A percentile compares a stretch with the other conserved stretches of the same genome.
Evolutionary conservation across 1,140 invertebrate genomes (phyloP).

Genomic region (Lithobius niger): DNA sequence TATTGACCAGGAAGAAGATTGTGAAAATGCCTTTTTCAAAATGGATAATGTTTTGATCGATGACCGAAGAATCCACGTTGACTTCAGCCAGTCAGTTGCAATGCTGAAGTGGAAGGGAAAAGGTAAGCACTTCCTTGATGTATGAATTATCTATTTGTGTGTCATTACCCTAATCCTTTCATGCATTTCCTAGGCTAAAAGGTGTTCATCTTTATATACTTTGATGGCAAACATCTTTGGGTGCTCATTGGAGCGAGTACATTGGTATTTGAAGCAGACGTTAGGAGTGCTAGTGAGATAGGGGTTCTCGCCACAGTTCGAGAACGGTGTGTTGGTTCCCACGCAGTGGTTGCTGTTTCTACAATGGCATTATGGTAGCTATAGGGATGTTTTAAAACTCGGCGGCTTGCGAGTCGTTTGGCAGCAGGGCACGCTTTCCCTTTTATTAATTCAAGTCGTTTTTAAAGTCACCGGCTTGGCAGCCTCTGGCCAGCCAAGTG

Average conservation of each 20-base stretch:
- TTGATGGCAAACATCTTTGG: not conserved
- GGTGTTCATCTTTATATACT: not conserved
- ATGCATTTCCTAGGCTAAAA: not conserved
- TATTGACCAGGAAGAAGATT: slow-evolving; percentile 62
- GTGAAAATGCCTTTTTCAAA: slow-evolving; percentile 98
- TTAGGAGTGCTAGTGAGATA: no score
- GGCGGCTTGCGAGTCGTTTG: no score
- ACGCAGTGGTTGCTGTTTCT: no score
- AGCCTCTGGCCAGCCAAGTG: no score
- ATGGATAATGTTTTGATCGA: slow-evolving; percentile 99
- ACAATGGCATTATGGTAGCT: no score
- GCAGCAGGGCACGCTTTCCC: no score
- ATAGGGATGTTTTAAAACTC: no score
- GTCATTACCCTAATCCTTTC: not conserved
- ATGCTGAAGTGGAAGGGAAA: slow-evolving; percentile 45
- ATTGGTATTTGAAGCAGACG: not conserved
- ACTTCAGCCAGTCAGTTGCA: slow-evolving; percentile 97
- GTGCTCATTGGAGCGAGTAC: not conserved
- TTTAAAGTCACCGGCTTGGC: no score
- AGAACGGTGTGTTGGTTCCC: no score
- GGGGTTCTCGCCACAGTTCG: no score
- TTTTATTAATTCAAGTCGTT: no score
- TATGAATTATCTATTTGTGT: not conserved
- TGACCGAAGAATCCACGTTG: slow-evolving; percentile 95
- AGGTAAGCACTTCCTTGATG: not conserved